Evolutionary conservation across 2,113 vertebrate genomes (phyloP).

Genomic region (Microtus montanus): DNA sequence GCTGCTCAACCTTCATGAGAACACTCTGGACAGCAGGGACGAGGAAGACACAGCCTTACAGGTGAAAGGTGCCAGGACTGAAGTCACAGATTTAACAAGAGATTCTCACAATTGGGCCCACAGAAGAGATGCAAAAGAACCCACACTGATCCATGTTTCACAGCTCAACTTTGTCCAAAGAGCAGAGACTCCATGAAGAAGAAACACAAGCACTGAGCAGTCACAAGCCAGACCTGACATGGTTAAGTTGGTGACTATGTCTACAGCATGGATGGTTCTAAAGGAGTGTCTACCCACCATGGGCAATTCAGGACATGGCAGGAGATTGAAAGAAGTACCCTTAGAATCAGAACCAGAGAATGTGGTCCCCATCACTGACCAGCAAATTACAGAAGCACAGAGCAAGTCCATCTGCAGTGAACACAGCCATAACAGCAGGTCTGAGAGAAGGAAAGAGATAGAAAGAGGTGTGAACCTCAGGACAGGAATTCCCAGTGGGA

Average conservation of each 20-base stretch:
- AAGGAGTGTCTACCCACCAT: background rate
- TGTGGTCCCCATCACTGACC: background rate
- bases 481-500: background rate
- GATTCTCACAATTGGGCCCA: background rate
- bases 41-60: background rate
- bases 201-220: background rate
- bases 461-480: background rate
- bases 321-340: background rate
- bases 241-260: background rate
- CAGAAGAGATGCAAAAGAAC: background rate
- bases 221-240: background rate
- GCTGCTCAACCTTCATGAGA: background rate
- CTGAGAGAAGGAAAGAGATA: background rate
- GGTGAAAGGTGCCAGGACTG: background rate
- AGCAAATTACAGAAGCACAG: background rate
- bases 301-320: background rate
- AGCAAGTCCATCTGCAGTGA: background rate
- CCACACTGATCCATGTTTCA: background rate
- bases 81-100: background rate
- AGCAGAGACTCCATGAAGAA: background rate
- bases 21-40: background rate
- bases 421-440: background rate
- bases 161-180: background rate
- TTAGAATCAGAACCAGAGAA: background rate
- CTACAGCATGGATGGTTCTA: background rate